Evolutionary conservation across 2,888 invertebrate genomes (phyloP).

Genomic region (Mechanitis messenoides): DNA sequence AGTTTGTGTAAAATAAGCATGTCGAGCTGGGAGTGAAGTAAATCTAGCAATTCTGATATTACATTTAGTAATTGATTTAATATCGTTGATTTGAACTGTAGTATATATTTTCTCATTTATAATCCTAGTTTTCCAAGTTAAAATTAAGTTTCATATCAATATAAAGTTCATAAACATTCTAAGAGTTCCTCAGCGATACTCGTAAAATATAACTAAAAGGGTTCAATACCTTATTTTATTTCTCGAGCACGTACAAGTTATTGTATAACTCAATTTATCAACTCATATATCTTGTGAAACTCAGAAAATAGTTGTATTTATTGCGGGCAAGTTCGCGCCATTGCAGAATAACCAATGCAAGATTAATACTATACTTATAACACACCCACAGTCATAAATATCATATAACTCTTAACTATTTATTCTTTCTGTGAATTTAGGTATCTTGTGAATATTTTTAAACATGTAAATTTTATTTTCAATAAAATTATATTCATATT

Average conservation of each 20-base stretch:
- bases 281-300: slow-evolving; percentile 15
- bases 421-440: too few relatives aligned
- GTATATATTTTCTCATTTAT: too few relatives aligned
- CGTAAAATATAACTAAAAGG: not conserved
- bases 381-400: not conserved
- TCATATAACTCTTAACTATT: not conserved
- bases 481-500: too few relatives aligned
- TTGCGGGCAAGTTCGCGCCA: slow-evolving; percentile 15
- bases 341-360: slow-evolving; percentile 15
- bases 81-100: too few relatives aligned
- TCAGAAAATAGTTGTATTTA: slow-evolving; percentile 20
- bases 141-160: not conserved
- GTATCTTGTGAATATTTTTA: too few relatives aligned
- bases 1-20: too few relatives aligned
- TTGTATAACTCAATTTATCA: slow-evolving; percentile 19
- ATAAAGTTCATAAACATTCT: not conserved
- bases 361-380: not conserved
- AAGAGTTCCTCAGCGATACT: not conserved
- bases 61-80: too few relatives aligned
- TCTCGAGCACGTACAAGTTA: slow-evolving; percentile 5
- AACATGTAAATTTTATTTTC: too few relatives aligned
- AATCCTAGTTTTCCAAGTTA: too few relatives aligned
- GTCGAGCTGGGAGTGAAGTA: too few relatives aligned
- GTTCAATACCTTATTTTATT: slow-evolving; percentile 3
- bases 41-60: too few relatives aligned